Evolutionary conservation across 2,888 invertebrate species (phyloP), one percentile per base, ranked within the genome.

Genomic region (Zaprionus obscuricornis): DNA sequence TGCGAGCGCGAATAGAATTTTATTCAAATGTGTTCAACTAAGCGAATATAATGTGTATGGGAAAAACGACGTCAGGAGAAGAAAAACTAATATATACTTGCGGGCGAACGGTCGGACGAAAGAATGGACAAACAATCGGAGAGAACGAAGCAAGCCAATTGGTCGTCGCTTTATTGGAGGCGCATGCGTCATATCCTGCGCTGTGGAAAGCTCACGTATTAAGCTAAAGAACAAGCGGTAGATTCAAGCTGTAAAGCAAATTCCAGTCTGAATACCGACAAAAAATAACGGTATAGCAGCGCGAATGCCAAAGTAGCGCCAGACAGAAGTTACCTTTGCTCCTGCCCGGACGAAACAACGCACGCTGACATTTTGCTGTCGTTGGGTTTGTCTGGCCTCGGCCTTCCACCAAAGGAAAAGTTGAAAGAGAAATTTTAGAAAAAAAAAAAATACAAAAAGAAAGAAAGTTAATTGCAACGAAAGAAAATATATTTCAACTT

Each of bases 251-350:
- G 36, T 47, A 37, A 31, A 45, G 59, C 74, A 68, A 69, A 79
- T 87, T 87, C 87, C 88, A 88, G 85, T 74, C 74, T 72, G 75
- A 79, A 78, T 71, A 76, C 74, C 69, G 73, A 75, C 50, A 68
- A 74, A n/a, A n/a, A 83, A 77, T 65, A 67, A 78, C 77, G 70
- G 68, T 83, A 78, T 84, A 78, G 37, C 29, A 34, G 66, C 59
- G 74, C 66, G 65, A 37, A 31, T 42, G 54, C 58, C 57, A 62
- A 39, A 70, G 65, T 64, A 58, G 63, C 75, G 83, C 81, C 90
- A 90, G 90, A 90, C 89, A 89, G 89, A 90, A 90, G 89, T 89
- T 90, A 90, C 89, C 90, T 90, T 90, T 90, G 89, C 89, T 89
- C 87, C 89, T 89, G 89, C 89, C 90, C 90, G 90, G 90, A 90